phyloP scores from a whole-genome alignment of 2,888 invertebrate genomes.

The Caenorhabditis virilis region DNA sequence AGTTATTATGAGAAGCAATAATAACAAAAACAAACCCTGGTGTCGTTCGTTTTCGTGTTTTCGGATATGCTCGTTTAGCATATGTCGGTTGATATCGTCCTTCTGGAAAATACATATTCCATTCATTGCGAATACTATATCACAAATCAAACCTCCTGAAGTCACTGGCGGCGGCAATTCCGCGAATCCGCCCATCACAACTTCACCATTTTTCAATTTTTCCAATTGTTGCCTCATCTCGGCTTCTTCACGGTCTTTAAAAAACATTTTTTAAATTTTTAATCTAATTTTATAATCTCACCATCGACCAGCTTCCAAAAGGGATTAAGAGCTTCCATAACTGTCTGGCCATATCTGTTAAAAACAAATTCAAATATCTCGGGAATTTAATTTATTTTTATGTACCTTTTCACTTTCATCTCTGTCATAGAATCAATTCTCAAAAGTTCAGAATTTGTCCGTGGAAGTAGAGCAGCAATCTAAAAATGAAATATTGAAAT shows the following conservation, averaged over 20 bases:
- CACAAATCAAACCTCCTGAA: too few relatives aligned
- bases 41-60: constrained; percentile 13
- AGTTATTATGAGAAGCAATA: background rate
- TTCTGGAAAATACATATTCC: too few relatives aligned
- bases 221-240: constrained; percentile 52
- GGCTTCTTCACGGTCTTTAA: constrained; percentile 47
- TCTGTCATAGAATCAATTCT: constrained; percentile 60
- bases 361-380: constrained; percentile 24
- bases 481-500: constrained; percentile 10
- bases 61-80: too few relatives aligned
- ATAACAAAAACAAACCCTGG: constrained; percentile 7
- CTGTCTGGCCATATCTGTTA: constrained; percentile 48
- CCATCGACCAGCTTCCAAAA: constrained; percentile 61
- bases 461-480: constrained; percentile 64
- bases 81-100: background rate
- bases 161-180: constrained; percentile 6
- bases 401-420: constrained; percentile 34
- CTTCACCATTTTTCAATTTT: constrained; percentile 47
- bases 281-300: constrained; percentile 8
- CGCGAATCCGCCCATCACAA: constrained; percentile 42
- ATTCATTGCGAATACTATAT: too few relatives aligned
- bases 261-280: background rate
- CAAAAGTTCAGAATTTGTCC: constrained; percentile 66
- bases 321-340: constrained; percentile 54
- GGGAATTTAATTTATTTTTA: background rate